A percentile compares a stretch with the other conserved stretches of the same genome.
phyloP scores from a whole-genome alignment of 1,140 invertebrate genomes.

The Trichonephila inaurata region DNA sequence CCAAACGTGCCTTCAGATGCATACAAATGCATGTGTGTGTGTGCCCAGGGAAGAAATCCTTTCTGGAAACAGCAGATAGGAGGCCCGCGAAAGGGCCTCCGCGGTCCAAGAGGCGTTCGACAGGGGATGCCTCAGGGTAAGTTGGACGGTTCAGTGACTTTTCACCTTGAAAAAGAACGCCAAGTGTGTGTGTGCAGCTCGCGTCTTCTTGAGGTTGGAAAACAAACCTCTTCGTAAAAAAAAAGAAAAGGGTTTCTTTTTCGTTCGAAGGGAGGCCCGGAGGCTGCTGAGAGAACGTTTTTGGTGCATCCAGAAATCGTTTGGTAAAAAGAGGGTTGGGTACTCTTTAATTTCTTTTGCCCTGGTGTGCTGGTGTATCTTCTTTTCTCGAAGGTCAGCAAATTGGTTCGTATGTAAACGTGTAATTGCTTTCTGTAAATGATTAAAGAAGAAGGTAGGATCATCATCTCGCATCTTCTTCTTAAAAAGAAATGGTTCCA shows the following conservation, averaged over 20 bases:
- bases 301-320: neutral
- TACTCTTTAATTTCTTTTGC: constrained; percentile 3
- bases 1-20: constrained; percentile 23
- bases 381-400: constrained; percentile 14
- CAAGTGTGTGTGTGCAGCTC: neutral
- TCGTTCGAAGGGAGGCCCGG: neutral
- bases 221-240: neutral
- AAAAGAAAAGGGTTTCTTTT: constrained; percentile 8
- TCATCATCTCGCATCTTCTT: neutral
- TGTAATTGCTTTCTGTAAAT: constrained; percentile 1
- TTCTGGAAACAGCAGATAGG: neutral
- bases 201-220: constrained; percentile 4
- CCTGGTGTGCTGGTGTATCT: neutral
- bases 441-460: neutral
- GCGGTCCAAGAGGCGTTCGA: neutral
- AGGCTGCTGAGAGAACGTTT: neutral
- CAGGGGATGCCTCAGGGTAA: constrained; percentile 5
- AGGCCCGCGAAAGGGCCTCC: neutral
- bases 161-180: constrained; percentile 43
- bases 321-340: constrained; percentile 6
- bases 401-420: constrained; percentile 14
- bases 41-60: neutral
- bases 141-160: constrained; percentile 34
- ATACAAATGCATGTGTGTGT: neutral
- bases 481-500: no score